Conservation (phyloP, 2,888 invertebrate genomes). For the Drosophila fulvimacula region DNA sequence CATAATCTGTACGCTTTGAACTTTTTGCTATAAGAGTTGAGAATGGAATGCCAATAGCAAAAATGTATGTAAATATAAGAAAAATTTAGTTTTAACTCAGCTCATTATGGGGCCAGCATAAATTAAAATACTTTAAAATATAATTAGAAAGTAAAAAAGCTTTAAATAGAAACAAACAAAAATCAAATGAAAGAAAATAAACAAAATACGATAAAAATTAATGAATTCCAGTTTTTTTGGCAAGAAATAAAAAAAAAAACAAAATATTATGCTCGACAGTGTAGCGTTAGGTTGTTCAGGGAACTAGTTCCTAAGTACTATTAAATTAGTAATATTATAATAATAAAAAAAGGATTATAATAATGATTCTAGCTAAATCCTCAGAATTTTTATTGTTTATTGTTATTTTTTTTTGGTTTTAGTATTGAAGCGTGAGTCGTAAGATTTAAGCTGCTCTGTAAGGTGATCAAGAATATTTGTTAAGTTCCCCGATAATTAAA, state of each 20-base stretch:
- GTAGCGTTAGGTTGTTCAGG: background rate
- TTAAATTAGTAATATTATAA: background rate
- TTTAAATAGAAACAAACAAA: background rate
- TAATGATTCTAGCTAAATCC: background rate
- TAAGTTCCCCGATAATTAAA: constrained; percentile 5
- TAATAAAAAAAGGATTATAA: background rate
- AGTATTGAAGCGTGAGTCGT: too few species aligned
- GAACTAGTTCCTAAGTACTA: background rate
- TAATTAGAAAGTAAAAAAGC: background rate
- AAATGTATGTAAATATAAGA: background rate
- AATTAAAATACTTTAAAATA: background rate
- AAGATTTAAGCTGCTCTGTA: background rate
- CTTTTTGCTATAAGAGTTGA: too few species aligned
- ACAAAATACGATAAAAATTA: constrained; percentile 1
- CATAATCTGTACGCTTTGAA: too few species aligned
- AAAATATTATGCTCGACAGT: background rate
- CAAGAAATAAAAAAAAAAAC: background rate
- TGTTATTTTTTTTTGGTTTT: background rate
- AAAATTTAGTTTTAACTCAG: background rate
- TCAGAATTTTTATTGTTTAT: background rate
- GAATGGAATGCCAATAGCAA: background rate
- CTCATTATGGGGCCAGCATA: background rate
- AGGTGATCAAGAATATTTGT: constrained; percentile 3
- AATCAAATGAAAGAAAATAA: background rate
- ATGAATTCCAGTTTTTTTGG: background rate